Conservation (phyloP, 2,888 invertebrate species). For the Plebejus melissa region DNA sequence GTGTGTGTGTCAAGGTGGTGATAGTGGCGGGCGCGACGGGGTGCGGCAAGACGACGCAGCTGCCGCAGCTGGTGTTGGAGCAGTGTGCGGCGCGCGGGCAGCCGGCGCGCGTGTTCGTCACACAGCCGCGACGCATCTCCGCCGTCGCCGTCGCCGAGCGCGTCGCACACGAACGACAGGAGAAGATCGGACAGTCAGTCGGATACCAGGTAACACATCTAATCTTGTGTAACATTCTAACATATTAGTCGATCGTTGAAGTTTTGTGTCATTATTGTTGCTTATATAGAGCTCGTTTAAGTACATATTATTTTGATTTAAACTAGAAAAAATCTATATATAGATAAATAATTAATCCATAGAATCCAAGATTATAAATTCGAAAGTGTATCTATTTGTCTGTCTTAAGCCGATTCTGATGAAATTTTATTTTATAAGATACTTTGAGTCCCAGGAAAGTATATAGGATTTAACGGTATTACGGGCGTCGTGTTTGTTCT, state of each 20-base stretch:
- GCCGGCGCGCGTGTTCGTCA: slow-evolving; percentile 92
- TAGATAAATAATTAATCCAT: not conserved
- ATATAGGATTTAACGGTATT: too few species aligned
- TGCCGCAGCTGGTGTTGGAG: slow-evolving; percentile 95
- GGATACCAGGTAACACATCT: slow-evolving; percentile 83
- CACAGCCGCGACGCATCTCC: slow-evolving; percentile 94
- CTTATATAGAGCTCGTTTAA: too few species aligned
- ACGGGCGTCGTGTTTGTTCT: too few species aligned
- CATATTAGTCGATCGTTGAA: too few species aligned
- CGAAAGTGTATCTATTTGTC: too few species aligned
- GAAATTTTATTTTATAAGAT: too few species aligned
- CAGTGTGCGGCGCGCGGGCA: slow-evolving; percentile 79
- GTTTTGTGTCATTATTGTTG: too few species aligned
- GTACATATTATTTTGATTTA: not conserved
- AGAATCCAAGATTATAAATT: too few species aligned
- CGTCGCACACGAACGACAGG: slow-evolving; percentile 85
- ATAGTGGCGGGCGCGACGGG: slow-evolving; percentile 92
- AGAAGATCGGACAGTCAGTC: slow-evolving; percentile 83
- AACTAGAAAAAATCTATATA: not conserved
- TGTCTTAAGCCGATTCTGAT: too few species aligned
- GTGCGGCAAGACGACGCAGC: slow-evolving; percentile 96
- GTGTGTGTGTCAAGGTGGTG: slow-evolving; percentile 73
- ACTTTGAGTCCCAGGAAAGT: too few species aligned
- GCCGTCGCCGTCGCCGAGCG: slow-evolving; percentile 94
- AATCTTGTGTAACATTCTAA: too few species aligned